Base-by-base conservation (phyloP, 2,797 vertebrate genomes). In the Argentina silus region DNA sequence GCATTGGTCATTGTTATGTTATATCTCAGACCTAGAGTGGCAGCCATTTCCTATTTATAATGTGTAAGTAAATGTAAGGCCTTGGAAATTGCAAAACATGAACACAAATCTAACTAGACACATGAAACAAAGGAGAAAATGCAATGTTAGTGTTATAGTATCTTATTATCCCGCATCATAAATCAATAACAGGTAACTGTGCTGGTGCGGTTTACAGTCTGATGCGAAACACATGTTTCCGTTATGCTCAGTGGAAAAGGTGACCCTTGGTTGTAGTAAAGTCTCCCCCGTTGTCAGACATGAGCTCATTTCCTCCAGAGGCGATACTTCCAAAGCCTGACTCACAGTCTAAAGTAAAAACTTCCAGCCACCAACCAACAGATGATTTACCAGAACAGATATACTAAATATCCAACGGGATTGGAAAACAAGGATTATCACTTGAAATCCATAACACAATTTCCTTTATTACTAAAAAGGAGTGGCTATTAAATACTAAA, bases 251-350 rank as follows among this genome's bases (percentile, higher is more conserved):
- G 70, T 88, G 88, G 83, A 88, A 90, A 88, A 87, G 53, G 11
- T 81, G 59, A 76, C 10, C 3, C 23, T 75, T 62, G 59, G 57
- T 61, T 70, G 21, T 21, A 51, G 53, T n/a, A 21, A 74, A 68
- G 50, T 79, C 76, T 85, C 60, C 27, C 27, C 78, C 68, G 77
- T 59, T 56, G 36, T 82, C 7, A 89, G 87, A 88, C 82, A 81
- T 91, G 82, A 92, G 72, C 53, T 89, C 69, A 87, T 88, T 84
- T 87, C 83, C 81, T 87, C 68, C 78, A 72, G 27, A 83, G 64
- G 21, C 73, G 74, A 42, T 7, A 6, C 75, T 74, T 77, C 51
- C 59, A 70, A 77, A 73, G 67, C 63, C 74, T 75, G 72, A 84
- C 74, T 80, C 70, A 68, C 2, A n/a, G n/a, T 42, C 19, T 70